Conservation (phyloP, 2,888 invertebrate species). For the Leucophenga montana region DNA sequence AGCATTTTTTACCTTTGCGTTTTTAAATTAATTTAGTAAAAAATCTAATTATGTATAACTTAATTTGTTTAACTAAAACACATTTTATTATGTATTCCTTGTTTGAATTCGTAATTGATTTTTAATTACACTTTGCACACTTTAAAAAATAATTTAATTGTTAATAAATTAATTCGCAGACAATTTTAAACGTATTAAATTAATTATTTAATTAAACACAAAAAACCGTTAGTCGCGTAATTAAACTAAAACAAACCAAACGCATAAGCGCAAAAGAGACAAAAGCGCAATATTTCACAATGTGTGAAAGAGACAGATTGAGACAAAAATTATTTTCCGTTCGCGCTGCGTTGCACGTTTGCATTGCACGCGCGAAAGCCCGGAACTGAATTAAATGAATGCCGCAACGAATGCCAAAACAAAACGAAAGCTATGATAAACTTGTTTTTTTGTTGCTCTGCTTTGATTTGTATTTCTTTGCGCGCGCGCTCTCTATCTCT, state of each 20-base stretch:
- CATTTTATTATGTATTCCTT: conserved; percentile 9
- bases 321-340: neutral
- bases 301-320: neutral
- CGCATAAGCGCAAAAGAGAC: too few relatives aligned
- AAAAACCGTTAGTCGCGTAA: too few relatives aligned
- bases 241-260: too few relatives aligned
- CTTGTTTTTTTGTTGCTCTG: conserved; percentile 5
- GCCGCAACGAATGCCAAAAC: conserved; percentile 12
- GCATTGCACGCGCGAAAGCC: conserved; percentile 37
- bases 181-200: neutral
- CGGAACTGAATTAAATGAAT: conserved; percentile 36
- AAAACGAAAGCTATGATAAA: conserved; percentile 28
- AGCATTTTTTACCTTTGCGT: conserved; percentile 8
- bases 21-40: too few relatives aligned
- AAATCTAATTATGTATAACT: neutral
- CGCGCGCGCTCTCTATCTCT: too few relatives aligned
- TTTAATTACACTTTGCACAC: neutral
- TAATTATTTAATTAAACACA: neutral
- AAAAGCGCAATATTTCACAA: too few relatives aligned
- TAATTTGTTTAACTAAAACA: neutral
- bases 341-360: conserved; percentile 25
- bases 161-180: neutral
- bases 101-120: neutral
- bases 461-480: neutral
- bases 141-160: neutral